Conservation (phyloP, 2,888 invertebrate species). For the Resseliella maxima region DNA sequence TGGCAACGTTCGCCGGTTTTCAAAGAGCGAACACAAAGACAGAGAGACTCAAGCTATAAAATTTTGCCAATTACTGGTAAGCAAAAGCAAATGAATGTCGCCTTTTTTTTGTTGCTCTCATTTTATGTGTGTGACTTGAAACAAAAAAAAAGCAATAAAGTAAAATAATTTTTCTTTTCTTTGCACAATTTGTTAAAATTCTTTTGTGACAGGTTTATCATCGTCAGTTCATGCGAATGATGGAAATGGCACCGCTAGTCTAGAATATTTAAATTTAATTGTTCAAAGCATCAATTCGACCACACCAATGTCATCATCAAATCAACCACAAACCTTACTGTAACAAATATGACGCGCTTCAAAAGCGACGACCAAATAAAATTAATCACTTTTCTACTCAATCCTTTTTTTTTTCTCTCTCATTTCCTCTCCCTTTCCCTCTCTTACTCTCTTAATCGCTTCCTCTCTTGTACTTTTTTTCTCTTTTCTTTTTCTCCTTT, state of each 20-base stretch:
- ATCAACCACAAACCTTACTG: conserved; percentile 53
- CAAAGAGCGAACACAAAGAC: conserved; percentile 22
- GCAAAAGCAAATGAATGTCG: background rate
- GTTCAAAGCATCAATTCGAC: conserved; percentile 74
- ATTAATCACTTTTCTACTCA: background rate
- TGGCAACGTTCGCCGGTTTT: conserved; percentile 31
- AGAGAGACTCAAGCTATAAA: background rate
- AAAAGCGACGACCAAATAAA: background rate
- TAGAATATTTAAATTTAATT: conserved; percentile 78
- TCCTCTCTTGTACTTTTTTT: too few species aligned
- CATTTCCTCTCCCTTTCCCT: too few species aligned
- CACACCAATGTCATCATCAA: conserved; percentile 56
- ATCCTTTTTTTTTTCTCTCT: too few species aligned
- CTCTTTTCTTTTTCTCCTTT: too few species aligned
- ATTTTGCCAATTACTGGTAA: conserved; percentile 37
- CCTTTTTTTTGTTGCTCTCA: background rate
- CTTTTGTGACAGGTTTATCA: conserved; percentile 43
- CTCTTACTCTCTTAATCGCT: too few species aligned
- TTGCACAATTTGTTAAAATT: conserved; percentile 3
- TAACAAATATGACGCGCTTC: background rate
- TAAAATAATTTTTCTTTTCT: too few species aligned
- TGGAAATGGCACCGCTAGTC: conserved; percentile 67
- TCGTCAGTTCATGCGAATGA: conserved; percentile 1
- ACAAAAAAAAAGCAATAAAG: too few species aligned
- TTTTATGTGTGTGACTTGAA: background rate